Percentiles rank a stretch among this genome's conserved stretches.
phyloP scores from a whole-genome alignment of 2,797 vertebrate genomes.

The Gadopsis marmoratus region DNA sequence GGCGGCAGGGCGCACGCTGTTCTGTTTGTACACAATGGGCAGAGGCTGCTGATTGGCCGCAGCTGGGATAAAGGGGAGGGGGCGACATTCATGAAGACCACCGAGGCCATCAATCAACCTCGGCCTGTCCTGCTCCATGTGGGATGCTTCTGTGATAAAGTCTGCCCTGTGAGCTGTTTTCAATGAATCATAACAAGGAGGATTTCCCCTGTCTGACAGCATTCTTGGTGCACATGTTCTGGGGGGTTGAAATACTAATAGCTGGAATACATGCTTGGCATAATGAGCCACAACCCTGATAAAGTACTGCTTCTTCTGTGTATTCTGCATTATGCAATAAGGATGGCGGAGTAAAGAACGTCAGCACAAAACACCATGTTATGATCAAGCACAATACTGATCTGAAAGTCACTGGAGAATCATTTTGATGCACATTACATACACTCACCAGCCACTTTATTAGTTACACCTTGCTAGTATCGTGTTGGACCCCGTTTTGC shows the following conservation, averaged over 20 bases:
- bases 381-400: not conserved
- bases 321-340: not conserved
- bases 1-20: constrained; percentile 45
- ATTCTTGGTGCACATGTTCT: not conserved
- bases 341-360: not conserved
- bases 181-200: not conserved
- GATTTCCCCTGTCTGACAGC: not conserved
- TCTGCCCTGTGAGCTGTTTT: not conserved
- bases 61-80: not conserved
- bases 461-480: no score
- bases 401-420: not conserved
- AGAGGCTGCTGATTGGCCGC: constrained; percentile 72
- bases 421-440: not conserved
- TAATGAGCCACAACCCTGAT: not conserved
- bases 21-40: constrained; percentile 61
- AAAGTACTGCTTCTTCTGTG: not conserved
- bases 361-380: not conserved
- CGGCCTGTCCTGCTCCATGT: not conserved
- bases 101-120: constrained; percentile 16
- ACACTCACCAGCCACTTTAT: no score
- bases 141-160: not conserved
- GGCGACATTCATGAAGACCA: not conserved
- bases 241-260: not conserved
- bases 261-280: not conserved
- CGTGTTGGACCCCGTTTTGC: no score